Conservation (phyloP, 2,113 vertebrate species). For the Chunga burmeisteri region DNA sequence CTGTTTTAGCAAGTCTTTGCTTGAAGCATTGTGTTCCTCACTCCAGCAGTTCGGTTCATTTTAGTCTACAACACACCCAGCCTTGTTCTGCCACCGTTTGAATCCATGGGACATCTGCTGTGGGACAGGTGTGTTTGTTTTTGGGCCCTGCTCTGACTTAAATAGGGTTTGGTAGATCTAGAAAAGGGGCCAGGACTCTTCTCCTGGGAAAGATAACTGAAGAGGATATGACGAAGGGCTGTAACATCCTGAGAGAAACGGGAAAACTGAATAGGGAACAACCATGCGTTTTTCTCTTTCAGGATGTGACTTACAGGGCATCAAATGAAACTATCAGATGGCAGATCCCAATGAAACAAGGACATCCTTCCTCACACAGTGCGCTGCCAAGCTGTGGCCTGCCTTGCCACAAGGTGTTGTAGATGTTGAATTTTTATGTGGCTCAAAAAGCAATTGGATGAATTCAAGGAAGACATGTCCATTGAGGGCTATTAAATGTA, state of each 20-base stretch:
- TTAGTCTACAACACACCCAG: not conserved
- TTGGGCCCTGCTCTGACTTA: not conserved
- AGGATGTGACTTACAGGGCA: not conserved
- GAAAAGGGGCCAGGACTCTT: not conserved
- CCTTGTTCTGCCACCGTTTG: not conserved
- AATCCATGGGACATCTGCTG: not conserved
- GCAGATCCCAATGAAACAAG: not conserved
- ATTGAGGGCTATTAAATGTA: not conserved
- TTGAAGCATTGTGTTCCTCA: not conserved
- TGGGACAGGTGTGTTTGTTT: not conserved
- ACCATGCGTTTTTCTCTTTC: not conserved
- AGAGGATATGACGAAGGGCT: not conserved
- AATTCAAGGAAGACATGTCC: not conserved
- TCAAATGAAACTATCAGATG: not conserved
- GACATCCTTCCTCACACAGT: not conserved
- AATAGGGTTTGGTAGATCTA: not conserved
- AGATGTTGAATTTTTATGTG: not conserved
- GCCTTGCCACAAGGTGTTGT: not conserved
- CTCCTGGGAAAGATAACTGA: not conserved
- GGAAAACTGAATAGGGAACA: not conserved
- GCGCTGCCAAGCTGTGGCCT: not conserved
- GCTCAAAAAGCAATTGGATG: not conserved
- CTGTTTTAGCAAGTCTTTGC: not conserved
- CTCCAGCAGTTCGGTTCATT: not conserved
- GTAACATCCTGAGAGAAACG: not conserved